Evolutionary conservation across 2,113 vertebrate genomes (phyloP).

Genomic region (Apteryx owenii): DNA sequence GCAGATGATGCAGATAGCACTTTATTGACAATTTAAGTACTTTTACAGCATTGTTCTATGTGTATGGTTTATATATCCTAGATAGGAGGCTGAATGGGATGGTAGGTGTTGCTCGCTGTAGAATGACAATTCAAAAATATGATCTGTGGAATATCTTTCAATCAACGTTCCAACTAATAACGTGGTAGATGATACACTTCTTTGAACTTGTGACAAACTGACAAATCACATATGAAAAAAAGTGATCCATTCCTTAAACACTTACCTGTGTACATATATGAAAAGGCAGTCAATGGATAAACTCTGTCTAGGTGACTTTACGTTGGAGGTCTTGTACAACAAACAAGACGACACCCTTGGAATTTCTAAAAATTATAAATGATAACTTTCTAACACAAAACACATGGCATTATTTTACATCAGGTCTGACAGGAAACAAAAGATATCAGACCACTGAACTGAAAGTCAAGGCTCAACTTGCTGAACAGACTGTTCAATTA

Average conservation of each 20-base stretch:
- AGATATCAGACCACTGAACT: neutral
- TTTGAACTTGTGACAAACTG: neutral
- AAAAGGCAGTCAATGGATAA: neutral
- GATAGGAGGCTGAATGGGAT: neutral
- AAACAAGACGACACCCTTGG: fast-evolving
- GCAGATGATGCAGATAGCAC: neutral
- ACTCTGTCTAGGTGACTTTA: neutral
- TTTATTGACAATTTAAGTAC: neutral
- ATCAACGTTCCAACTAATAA: neutral
- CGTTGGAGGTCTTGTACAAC: neutral
- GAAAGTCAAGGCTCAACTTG: neutral
- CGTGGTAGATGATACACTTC: neutral
- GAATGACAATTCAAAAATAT: neutral
- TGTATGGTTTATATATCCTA: neutral
- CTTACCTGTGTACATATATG: neutral
- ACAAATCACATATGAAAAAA: neutral
- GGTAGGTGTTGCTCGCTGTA: neutral
- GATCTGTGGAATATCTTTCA: neutral
- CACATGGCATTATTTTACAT: neutral
- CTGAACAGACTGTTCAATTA: neutral
- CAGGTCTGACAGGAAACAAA: neutral
- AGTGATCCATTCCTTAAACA: neutral
- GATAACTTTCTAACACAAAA: neutral
- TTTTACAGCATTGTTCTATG: neutral
- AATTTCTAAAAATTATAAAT: neutral